Evolutionary conservation across 2,113 vertebrate species (phyloP).

Genomic region (Gopherus flavomarginatus): DNA sequence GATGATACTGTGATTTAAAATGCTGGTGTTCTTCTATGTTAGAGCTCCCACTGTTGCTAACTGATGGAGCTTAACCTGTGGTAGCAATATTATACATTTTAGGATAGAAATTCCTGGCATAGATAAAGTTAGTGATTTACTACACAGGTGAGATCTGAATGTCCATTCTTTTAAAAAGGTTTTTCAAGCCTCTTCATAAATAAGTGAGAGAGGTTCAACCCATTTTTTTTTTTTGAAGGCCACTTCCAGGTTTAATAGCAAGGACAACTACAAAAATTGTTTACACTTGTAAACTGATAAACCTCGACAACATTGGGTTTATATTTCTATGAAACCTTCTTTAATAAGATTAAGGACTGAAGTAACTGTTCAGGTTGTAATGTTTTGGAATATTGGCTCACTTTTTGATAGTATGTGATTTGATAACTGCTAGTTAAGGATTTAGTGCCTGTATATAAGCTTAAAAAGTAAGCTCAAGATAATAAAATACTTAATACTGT

Average conservation of each 20-base stretch:
- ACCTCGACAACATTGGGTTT: neutral
- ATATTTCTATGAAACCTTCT: neutral
- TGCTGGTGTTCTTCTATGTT: neutral
- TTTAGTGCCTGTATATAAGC: neutral
- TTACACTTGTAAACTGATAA: neutral
- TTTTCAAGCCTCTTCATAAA: neutral
- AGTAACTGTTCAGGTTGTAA: neutral
- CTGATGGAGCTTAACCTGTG: too few species aligned
- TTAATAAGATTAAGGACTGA: neutral
- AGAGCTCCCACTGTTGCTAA: neutral
- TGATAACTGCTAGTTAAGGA: neutral
- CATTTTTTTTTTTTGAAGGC: neutral
- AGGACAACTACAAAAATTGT: neutral
- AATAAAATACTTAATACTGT: neutral
- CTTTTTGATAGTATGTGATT: neutral
- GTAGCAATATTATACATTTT: neutral
- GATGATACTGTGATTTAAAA: too few species aligned
- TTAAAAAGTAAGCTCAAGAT: neutral
- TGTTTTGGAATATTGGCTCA: constrained; percentile 17
- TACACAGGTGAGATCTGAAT: neutral
- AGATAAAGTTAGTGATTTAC: neutral
- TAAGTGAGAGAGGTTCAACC: neutral
- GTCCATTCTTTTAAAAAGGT: neutral
- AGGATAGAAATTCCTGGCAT: neutral
- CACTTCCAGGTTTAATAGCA: neutral